Percentiles rank a stretch among this genome's conserved stretches.
Evolutionary conservation across 1,140 invertebrate genomes (phyloP).

Genomic region (Zaprionus ornatus): DNA sequence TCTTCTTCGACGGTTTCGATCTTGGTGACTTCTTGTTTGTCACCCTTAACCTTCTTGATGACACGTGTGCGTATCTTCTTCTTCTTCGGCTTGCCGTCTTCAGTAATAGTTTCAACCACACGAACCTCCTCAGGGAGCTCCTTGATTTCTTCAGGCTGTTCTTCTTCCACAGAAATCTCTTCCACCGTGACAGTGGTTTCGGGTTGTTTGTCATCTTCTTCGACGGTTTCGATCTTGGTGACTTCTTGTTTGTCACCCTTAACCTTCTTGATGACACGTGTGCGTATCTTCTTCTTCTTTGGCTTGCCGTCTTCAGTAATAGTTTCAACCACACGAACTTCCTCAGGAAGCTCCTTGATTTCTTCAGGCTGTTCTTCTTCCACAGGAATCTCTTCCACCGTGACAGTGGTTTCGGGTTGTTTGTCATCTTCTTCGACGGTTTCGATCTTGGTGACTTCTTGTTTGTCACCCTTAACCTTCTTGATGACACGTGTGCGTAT

Average conservation of each 20-base stretch:
- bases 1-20: conserved; percentile 83
- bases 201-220: conserved; percentile 81
- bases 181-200: conserved; percentile 68
- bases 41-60: conserved; percentile 69
- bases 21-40: conserved; percentile 75
- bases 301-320: conserved; percentile 25
- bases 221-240: conserved; percentile 81
- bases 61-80: conserved; percentile 61
- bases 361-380: conserved; percentile 33
- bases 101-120: conserved; percentile 9
- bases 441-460: conserved; percentile 82
- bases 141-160: conserved; percentile 25
- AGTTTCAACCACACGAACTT: conserved; percentile 30
- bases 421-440: conserved; percentile 83
- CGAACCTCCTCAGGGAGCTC: conserved; percentile 34
- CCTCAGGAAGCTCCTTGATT: conserved; percentile 37
- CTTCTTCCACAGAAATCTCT: conserved; percentile 42
- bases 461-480: conserved; percentile 70
- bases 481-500: conserved; percentile 67
- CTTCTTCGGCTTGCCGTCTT: conserved; percentile 22
- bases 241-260: conserved; percentile 76
- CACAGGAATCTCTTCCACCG: conserved; percentile 47
- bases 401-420: conserved; percentile 70
- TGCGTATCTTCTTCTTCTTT: conserved; percentile 52
- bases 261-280: conserved; percentile 68